These are phyloP conservation scores for Prietella phreatophila DNA, from an alignment of 2,113 vertebrate species.

Conservation along the genomic window DNA sequence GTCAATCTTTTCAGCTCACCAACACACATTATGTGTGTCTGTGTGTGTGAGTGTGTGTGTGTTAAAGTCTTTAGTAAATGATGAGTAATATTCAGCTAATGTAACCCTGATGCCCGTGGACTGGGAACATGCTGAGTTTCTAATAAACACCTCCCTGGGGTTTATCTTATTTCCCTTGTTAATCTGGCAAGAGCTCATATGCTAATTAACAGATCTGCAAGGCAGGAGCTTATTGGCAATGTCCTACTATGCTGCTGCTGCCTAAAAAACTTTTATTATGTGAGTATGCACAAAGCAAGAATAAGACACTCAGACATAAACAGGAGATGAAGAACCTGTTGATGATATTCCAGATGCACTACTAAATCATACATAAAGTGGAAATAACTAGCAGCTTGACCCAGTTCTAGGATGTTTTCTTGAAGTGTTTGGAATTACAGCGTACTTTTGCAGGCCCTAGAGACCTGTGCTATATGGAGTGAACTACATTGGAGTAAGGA, in stretches of 20 bases:
- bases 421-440: constrained; percentile 52
- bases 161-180: constrained; percentile 52
- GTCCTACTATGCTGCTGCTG: constrained; percentile 27
- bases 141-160: constrained; percentile 64
- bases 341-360: constrained; percentile 24
- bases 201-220: constrained; percentile 65
- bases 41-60: not conserved
- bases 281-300: not conserved
- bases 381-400: constrained; percentile 54
- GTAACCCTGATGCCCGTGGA: not conserved
- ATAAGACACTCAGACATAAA: not conserved
- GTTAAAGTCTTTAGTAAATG: constrained; percentile 16
- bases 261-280: constrained; percentile 15
- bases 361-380: constrained; percentile 48
- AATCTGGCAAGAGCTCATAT: constrained; percentile 54
- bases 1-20: not conserved
- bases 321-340: not conserved
- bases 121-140: constrained; percentile 41
- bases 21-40: not conserved
- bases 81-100: constrained; percentile 30
- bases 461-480: constrained; percentile 47
- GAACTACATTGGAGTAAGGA: constrained; percentile 44
- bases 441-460: constrained; percentile 36
- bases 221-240: constrained; percentile 49
- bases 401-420: constrained; percentile 58